Evolutionary conservation across 1,140 invertebrate genomes (phyloP).

Genomic region (Melanaphis sacchari): DNA sequence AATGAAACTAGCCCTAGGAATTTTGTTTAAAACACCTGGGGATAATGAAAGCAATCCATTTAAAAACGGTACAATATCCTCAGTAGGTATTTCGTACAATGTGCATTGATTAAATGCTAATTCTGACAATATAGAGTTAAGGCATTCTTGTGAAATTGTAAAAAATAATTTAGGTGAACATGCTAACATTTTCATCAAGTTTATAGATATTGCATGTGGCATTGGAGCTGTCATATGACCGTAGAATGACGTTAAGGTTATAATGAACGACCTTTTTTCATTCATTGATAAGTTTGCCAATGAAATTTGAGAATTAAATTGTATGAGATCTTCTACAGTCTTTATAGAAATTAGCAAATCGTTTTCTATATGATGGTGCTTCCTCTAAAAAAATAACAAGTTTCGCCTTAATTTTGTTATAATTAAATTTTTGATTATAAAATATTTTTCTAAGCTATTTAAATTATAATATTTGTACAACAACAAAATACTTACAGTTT

Average conservation of each 20-base stretch:
- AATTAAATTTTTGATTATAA: background rate
- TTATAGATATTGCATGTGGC: background rate
- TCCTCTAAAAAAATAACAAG: background rate
- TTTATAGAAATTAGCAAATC: background rate
- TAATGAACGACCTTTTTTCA: background rate
- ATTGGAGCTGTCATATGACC: background rate
- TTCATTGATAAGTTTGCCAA: background rate
- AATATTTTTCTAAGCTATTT: background rate
- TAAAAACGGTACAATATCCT: no score
- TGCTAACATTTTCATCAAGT: background rate
- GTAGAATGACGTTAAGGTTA: background rate
- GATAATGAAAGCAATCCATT: background rate
- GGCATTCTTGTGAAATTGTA: background rate
- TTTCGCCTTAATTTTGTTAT: background rate
- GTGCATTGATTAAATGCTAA: background rate
- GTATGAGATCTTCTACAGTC: background rate
- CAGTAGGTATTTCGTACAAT: fast-evolving
- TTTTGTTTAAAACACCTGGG: background rate
- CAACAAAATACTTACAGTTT: background rate
- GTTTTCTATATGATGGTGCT: background rate
- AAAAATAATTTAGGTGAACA: background rate
- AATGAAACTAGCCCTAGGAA: background rate
- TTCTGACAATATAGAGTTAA: background rate
- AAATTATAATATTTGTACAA: background rate
- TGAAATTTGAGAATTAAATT: background rate